Evolutionary conservation across 2,113 vertebrate species (phyloP), one percentile per base, ranked within the genome.

Genomic region (Microcebus jonahi): DNA sequence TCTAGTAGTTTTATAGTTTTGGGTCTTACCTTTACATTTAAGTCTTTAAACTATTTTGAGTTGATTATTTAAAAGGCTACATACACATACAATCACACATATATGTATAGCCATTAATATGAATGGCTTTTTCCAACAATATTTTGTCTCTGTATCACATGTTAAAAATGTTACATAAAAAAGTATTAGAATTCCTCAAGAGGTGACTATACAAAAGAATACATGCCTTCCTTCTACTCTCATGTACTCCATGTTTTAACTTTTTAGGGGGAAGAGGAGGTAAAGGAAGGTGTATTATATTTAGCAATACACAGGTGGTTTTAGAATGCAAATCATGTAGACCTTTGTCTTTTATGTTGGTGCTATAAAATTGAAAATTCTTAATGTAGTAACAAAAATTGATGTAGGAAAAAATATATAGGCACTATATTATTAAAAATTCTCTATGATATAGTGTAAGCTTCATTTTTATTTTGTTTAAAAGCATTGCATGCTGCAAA

Each of bases 401-500:
- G 14, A 86, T 14, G 25, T 15, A 85, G 13, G 17, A 13, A 6
- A 53, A 79, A 73, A 82, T 50, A 82, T 65, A 57, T 61, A 8
- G 5, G 0, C 23, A 50, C 10, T 76, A 8, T 23, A 70, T 77
- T 50, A 59, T 63, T 65, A 94, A 36, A 1, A 17, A 23, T 80
- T 88, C 39, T 9, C 13, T 36, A 34, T 55, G n/a, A 42, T 4
- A 71, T 29, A 73, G 17, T 29, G 2, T 29, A 91, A 59, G 15
- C 20, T 85, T 81, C 12, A 8, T 85, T 94, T 94, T 5, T 73
- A 84, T 82, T 76, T 87, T 81, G 23, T 61, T 75, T 85, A 8
- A 68, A 92, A 95, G 59, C 29, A 45, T n/a, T 25, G 34, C 6
- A 45, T 27, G 21, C 2, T 83, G 23, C 15, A 61, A 83, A 75